phyloP scores from a whole-genome alignment of 2,797 vertebrate species.

The Syncerus caffer region DNA sequence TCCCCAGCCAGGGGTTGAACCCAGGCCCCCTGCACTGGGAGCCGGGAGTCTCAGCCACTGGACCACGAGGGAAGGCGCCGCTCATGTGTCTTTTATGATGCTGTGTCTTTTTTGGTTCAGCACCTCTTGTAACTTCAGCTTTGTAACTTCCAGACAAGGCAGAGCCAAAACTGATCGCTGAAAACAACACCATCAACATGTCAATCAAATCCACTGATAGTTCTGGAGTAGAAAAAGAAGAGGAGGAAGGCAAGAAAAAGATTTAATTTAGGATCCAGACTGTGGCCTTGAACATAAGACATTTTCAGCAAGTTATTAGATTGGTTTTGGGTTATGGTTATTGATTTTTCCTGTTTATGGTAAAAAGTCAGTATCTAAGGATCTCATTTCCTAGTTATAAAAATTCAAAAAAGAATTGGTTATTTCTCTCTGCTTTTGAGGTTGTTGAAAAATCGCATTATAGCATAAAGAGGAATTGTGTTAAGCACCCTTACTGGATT shows the following conservation, averaged over 20 bases:
- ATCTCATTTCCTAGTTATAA: background rate
- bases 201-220: background rate
- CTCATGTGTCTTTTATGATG: background rate
- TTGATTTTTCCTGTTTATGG: background rate
- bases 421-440: background rate
- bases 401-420: background rate
- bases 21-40: background rate
- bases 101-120: background rate
- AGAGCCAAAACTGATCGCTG: background rate
- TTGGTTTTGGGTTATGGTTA: background rate
- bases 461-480: background rate
- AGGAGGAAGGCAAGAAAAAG: background rate
- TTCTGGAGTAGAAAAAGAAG: background rate
- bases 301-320: background rate
- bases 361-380: background rate
- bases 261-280: background rate
- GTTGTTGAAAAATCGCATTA: background rate
- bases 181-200: background rate
- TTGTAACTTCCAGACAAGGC: background rate
- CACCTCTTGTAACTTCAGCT: background rate
- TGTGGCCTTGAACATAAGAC: background rate
- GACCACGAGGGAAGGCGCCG: background rate
- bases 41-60: background rate
- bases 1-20: background rate
- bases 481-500: background rate